Evolutionary conservation across 2,797 vertebrate genomes (phyloP).

Genomic region (Ctenopoma multispine): DNA sequence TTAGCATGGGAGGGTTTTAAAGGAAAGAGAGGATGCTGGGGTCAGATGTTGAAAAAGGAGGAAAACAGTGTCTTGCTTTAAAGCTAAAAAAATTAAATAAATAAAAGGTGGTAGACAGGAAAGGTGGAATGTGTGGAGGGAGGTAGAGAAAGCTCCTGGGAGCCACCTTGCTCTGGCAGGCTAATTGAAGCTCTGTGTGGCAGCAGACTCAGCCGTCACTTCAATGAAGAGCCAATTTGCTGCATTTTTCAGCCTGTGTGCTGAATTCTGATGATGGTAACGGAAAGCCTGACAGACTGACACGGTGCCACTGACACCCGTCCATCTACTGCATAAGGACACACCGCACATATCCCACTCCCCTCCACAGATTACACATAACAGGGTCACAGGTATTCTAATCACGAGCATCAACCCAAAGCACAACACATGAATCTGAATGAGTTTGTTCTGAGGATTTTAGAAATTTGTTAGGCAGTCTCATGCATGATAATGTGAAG

Average conservation of each 20-base stretch:
- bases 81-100: slow-evolving; percentile 21
- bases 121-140: slow-evolving; percentile 30
- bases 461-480: slow-evolving; percentile 50
- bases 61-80: slow-evolving; percentile 26
- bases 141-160: slow-evolving; percentile 67
- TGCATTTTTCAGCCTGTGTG: slow-evolving; percentile 76
- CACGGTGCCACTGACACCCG: slow-evolving; percentile 38
- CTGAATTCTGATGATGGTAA: slow-evolving; percentile 83
- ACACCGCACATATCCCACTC: slow-evolving; percentile 18
- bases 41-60: slow-evolving; percentile 31
- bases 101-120: slow-evolving; percentile 32
- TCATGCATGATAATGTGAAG: slow-evolving; percentile 69
- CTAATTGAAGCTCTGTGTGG: slow-evolving; percentile 84
- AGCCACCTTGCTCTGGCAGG: slow-evolving; percentile 72
- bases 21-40: slow-evolving; percentile 11
- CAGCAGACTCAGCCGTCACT: slow-evolving; percentile 78
- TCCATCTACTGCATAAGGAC: slow-evolving; percentile 1
- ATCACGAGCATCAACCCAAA: slow-evolving; percentile 42
- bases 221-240: slow-evolving; percentile 80
- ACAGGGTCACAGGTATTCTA: slow-evolving; percentile 52
- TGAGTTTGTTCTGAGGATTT: slow-evolving; percentile 42
- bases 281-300: slow-evolving; percentile 43
- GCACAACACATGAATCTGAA: slow-evolving; percentile 52
- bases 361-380: slow-evolving; percentile 44
- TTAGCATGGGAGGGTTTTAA: background rate